A percentile compares a stretch with the other conserved stretches of the same genome.
phyloP scores from a whole-genome alignment of 2,113 vertebrate species.

The Vireo altiloquus region DNA sequence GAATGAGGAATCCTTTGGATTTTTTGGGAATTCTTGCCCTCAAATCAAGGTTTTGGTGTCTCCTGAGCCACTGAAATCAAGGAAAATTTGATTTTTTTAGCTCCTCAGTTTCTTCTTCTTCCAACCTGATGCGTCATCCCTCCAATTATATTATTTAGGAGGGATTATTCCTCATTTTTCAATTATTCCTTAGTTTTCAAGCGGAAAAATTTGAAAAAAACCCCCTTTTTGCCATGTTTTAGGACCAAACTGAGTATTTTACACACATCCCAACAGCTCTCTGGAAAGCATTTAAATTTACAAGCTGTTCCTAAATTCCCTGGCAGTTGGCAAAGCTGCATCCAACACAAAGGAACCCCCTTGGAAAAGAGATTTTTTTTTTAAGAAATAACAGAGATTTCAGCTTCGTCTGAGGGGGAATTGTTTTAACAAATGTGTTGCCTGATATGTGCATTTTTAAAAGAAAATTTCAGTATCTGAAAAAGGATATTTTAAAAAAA shows the following conservation, averaged over 20 bases:
- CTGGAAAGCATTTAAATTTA: constrained; percentile 70
- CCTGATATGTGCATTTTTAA: not conserved
- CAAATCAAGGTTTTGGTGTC: not conserved
- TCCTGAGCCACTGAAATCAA: not conserved
- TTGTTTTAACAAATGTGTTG: not conserved
- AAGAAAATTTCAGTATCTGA: not conserved
- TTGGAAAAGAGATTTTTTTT: constrained; percentile 59
- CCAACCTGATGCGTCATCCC: not conserved
- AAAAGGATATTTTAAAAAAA: not conserved
- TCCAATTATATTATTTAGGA: not conserved
- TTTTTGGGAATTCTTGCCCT: not conserved
- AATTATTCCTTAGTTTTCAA: too few relatives aligned
- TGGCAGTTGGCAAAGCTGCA: constrained; percentile 43
- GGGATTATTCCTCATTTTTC: constrained; percentile 24
- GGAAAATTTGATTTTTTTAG: not conserved
- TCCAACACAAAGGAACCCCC: constrained; percentile 35
- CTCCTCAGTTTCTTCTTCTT: not conserved
- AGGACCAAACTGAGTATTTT: constrained; percentile 67
- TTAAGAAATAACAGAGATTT: constrained; percentile 52
- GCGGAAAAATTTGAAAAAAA: not conserved
- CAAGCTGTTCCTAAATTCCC: constrained; percentile 61
- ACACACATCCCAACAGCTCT: constrained; percentile 60
- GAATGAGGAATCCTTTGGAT: not conserved
- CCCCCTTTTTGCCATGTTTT: constrained; percentile 64
- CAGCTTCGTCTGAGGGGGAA: constrained; percentile 8